These are phyloP conservation scores for Leuciscus waleckii DNA, from an alignment of 2,797 vertebrate genomes.

Conservation along the genomic window DNA sequence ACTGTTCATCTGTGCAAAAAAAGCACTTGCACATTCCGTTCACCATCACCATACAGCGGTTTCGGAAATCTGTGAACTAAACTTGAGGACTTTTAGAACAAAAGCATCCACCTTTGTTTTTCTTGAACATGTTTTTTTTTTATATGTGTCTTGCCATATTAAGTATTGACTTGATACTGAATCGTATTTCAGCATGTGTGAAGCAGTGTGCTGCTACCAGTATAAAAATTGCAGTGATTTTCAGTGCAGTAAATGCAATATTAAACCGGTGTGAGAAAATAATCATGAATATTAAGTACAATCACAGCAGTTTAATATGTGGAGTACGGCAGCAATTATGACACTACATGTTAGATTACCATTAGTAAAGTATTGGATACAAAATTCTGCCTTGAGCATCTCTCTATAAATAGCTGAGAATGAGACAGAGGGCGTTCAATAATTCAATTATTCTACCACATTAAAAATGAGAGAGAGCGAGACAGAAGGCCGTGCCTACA, in stretches of 20 bases:
- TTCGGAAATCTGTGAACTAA: background rate
- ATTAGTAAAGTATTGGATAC: conserved; percentile 19
- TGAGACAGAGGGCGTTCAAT: conserved; percentile 42
- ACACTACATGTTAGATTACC: conserved; percentile 14
- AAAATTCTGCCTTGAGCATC: conserved; percentile 32
- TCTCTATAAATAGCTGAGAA: conserved; percentile 38
- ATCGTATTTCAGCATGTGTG: background rate
- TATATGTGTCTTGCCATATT: background rate
- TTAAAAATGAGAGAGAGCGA: conserved; percentile 38
- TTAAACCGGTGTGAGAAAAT: background rate
- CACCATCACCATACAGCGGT: background rate
- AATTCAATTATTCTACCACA: conserved; percentile 53
- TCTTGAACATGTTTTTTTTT: background rate
- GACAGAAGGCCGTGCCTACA: conserved; percentile 30
- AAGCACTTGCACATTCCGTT: background rate
- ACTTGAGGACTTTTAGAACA: background rate
- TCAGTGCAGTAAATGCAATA: background rate
- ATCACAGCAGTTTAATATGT: background rate
- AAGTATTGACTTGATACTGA: background rate
- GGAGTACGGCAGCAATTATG: background rate
- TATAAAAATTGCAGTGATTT: background rate
- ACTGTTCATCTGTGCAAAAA: conserved; percentile 6
- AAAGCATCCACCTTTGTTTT: background rate
- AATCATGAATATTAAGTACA: background rate
- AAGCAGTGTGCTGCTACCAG: background rate